A percentile compares a stretch with the other conserved stretches of the same genome.
phyloP scores from a whole-genome alignment of 1,140 invertebrate genomes.

The Cephus cinctus region DNA sequence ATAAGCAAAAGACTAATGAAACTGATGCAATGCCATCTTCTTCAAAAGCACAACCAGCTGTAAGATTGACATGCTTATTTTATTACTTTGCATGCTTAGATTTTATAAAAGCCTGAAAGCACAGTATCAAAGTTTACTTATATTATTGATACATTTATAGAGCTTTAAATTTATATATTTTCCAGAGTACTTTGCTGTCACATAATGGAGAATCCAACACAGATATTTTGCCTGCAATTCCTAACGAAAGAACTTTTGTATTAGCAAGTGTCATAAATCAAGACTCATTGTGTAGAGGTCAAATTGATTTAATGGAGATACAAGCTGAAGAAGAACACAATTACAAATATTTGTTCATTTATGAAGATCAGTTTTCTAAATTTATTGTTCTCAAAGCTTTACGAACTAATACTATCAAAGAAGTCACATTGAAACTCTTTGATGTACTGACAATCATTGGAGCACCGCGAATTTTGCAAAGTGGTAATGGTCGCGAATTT shows the following conservation, averaged over 20 bases:
- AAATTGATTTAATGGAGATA: constrained; percentile 41
- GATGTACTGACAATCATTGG: constrained; percentile 39
- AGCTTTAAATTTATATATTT: too few relatives aligned
- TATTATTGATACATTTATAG: background rate
- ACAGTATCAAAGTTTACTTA: background rate
- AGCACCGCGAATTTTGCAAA: constrained; percentile 39
- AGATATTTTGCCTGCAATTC: background rate
- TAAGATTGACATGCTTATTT: background rate
- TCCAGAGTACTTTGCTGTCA: background rate
- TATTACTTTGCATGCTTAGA: background rate
- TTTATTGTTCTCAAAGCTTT: constrained; percentile 40
- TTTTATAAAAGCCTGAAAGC: background rate
- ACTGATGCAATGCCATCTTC: background rate
- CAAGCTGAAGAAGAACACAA: constrained; percentile 15
- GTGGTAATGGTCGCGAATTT: constrained; percentile 37
- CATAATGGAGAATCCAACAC: background rate
- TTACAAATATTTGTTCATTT: constrained; percentile 43
- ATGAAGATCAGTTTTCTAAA: constrained; percentile 46
- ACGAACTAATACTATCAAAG: constrained; percentile 22
- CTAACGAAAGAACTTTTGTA: background rate
- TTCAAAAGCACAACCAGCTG: background rate
- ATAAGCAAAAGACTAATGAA: background rate
- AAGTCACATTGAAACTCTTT: constrained; percentile 29
- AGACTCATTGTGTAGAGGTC: too few relatives aligned
- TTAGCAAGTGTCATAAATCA: constrained; percentile 18